These are phyloP conservation scores for Nibea coibor DNA, from an alignment of 2,113 vertebrate genomes.

Conservation along the genomic window DNA sequence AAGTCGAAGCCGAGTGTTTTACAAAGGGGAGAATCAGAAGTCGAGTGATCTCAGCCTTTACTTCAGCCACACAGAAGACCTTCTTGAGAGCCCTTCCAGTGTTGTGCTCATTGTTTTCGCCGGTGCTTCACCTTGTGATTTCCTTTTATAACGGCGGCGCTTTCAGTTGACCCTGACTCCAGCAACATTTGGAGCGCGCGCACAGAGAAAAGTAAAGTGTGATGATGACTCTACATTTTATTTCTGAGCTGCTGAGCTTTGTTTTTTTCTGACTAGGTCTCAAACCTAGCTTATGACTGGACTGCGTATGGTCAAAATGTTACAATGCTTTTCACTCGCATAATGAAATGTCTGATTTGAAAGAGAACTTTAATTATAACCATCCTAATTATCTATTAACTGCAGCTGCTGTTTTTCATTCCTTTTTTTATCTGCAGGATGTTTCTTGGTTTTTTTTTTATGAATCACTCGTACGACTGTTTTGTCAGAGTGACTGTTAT, in stretches of 20 bases:
- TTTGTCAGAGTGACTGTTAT: too few species aligned
- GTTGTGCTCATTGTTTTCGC: conserved; percentile 59
- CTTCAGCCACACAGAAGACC: conserved; percentile 53
- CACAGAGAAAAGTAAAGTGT: conserved; percentile 29
- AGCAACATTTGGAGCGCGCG: conserved; percentile 39
- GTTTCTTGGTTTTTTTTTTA: too few species aligned
- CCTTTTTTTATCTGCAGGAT: too few species aligned
- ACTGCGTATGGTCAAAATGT: too few species aligned
- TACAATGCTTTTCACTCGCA: too few species aligned
- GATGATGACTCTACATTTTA: conserved; percentile 34
- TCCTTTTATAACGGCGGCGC: conserved; percentile 49
- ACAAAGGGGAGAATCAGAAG: conserved; percentile 62
- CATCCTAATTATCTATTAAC: too few species aligned
- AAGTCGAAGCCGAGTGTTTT: conserved; percentile 60
- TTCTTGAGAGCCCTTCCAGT: conserved; percentile 62
- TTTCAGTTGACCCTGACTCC: conserved; percentile 64
- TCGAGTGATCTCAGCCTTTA: conserved; percentile 70
- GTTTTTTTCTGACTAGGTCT: too few species aligned
- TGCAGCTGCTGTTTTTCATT: too few species aligned
- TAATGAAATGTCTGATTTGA: too few species aligned
- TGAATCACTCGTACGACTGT: too few species aligned
- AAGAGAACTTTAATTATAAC: too few species aligned
- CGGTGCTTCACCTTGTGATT: conserved; percentile 63
- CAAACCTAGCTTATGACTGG: too few species aligned
- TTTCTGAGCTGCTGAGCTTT: conserved; percentile 26